Evolutionary conservation across 2,888 invertebrate genomes (phyloP).

Genomic region (Xestia xanthographa): DNA sequence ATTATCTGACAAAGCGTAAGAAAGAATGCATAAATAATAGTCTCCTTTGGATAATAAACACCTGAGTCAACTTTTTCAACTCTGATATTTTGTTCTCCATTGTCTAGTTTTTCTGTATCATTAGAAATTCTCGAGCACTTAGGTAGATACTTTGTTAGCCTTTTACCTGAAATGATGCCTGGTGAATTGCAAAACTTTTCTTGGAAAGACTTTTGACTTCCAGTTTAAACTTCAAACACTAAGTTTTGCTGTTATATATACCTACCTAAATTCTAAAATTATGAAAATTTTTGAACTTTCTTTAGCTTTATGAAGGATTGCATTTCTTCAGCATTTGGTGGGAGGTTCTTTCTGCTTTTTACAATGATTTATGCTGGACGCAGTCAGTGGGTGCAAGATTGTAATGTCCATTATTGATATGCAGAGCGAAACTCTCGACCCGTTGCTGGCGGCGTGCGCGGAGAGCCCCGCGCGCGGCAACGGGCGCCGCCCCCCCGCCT

Average conservation of each 20-base stretch:
- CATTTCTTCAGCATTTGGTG: conserved; percentile 17
- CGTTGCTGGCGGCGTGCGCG: conserved; percentile 93
- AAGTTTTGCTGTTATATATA: neutral
- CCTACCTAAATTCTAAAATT: neutral
- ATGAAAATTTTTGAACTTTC: neutral
- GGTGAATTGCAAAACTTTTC: neutral
- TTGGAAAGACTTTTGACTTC: neutral
- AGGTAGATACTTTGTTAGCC: neutral
- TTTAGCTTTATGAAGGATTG: neutral
- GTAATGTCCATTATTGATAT: conserved; percentile 58
- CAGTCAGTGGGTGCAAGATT: neutral
- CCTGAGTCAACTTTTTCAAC: conserved; percentile 27
- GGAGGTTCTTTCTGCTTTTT: conserved; percentile 18
- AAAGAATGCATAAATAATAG: conserved; percentile 41
- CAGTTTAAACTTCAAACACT: neutral
- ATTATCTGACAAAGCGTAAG: neutral
- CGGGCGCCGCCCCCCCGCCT: conserved; percentile 91
- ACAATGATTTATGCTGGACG: neutral
- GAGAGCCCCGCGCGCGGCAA: conserved; percentile 90
- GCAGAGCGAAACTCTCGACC: conserved; percentile 97
- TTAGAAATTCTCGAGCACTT: conserved; percentile 19
- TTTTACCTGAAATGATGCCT: neutral
- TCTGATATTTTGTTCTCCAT: neutral
- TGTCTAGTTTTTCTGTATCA: neutral
- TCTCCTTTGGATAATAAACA: conserved; percentile 7